Conservation (phyloP, 2,888 invertebrate genomes). For the Chydorus sphaericus region DNA sequence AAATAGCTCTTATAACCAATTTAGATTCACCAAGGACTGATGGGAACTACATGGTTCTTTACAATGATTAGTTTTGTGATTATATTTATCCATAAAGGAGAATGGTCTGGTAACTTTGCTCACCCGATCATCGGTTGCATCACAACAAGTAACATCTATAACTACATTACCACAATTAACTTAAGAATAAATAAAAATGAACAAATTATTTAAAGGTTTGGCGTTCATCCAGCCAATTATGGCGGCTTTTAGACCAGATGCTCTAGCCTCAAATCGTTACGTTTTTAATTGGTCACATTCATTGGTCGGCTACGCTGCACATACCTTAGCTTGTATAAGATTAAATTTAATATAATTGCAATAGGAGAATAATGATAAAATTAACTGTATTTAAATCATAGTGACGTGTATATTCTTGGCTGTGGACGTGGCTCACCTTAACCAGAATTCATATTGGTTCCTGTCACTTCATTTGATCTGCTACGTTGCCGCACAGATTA, state of each 20-base stretch:
- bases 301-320: conserved; percentile 72
- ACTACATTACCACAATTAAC: too few species aligned
- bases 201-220: too few species aligned
- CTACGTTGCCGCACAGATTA: conserved; percentile 72
- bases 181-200: too few species aligned
- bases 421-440: conserved; percentile 59
- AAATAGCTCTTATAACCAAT: not conserved
- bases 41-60: conserved; percentile 64
- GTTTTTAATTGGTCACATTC: conserved; percentile 88
- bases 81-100: conserved; percentile 66
- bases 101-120: conserved; percentile 52
- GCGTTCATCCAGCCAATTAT: conserved; percentile 77
- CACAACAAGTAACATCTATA: conserved; percentile 48
- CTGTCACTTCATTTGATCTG: conserved; percentile 76
- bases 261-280: conserved; percentile 58
- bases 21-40: conserved; percentile 74
- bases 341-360: too few species aligned
- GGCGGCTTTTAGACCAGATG: conserved; percentile 72
- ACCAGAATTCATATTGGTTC: conserved; percentile 54
- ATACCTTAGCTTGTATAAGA: conserved; percentile 75
- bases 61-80: conserved; percentile 62
- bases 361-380: too few species aligned
- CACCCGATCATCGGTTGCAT: conserved; percentile 70
- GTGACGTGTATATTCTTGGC: conserved; percentile 90
- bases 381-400: too few species aligned